Conservation (phyloP, 2,113 vertebrate species). For the Hippocampus comes region DNA sequence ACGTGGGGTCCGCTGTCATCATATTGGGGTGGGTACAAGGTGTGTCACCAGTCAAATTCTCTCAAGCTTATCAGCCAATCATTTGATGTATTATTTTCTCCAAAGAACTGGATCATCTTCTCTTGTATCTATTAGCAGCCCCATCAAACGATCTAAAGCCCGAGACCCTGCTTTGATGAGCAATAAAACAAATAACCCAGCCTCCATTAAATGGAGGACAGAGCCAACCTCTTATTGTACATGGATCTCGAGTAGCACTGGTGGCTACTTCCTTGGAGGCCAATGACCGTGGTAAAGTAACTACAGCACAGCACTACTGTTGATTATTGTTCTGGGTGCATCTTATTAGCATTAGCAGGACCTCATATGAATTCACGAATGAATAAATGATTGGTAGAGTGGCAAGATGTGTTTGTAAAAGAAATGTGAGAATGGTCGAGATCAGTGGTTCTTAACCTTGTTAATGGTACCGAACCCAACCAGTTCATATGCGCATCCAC, state of each 20-base stretch:
- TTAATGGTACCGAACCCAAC: too few relatives aligned
- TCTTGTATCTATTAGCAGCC: slow-evolving; percentile 6
- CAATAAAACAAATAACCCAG: slow-evolving; percentile 49
- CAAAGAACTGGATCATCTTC: slow-evolving; percentile 13
- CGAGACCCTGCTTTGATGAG: slow-evolving; percentile 51
- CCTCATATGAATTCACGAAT: not conserved
- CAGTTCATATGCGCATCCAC: too few relatives aligned
- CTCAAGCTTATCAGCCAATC: slow-evolving; percentile 24
- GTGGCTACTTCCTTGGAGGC: slow-evolving; percentile 31
- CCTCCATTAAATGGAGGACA: slow-evolving; percentile 56
- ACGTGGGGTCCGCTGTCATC: not conserved
- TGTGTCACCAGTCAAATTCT: not conserved
- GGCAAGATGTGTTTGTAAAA: not conserved
- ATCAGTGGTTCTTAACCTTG: too few relatives aligned
- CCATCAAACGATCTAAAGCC: slow-evolving; percentile 27
- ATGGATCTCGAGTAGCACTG: slow-evolving; percentile 19
- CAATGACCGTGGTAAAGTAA: slow-evolving; percentile 34
- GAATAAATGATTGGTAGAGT: not conserved
- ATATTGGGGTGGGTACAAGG: not conserved
- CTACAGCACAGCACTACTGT: slow-evolving; percentile 4
- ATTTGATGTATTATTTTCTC: slow-evolving; percentile 10
- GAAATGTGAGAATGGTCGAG: not conserved
- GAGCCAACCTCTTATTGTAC: slow-evolving; percentile 24
- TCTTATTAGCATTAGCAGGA: slow-evolving; percentile 9
- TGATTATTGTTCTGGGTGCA: slow-evolving; percentile 39